Conservation (phyloP, 2,113 vertebrate genomes). For the Rutilus rutilus region DNA sequence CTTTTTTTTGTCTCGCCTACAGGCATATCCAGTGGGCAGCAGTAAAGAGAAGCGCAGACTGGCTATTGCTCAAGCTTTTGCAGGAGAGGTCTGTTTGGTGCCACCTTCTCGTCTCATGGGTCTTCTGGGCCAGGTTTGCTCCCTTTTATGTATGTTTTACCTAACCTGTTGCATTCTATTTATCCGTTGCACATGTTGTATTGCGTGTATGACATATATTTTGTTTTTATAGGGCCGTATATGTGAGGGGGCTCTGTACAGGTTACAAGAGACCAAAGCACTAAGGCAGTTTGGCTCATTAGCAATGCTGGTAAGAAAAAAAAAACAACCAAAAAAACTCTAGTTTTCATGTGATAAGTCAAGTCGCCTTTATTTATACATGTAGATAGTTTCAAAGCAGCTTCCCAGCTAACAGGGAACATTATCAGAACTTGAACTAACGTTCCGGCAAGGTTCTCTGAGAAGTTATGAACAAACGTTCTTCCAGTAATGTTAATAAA, state of each 20-base stretch:
- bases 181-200: not conserved
- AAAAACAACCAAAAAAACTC: rapidly evolving
- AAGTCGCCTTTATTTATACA: no score
- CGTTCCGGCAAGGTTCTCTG: no score
- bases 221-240: slow-evolving; percentile 50
- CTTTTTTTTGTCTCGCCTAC: not conserved
- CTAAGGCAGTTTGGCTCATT: slow-evolving; percentile 57
- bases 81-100: slow-evolving; percentile 97
- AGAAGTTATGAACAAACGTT: no score
- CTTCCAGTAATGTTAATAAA: no score
- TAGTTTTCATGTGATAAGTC: not conserved
- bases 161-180: not conserved
- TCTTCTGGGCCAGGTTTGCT: slow-evolving; percentile 89
- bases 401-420: no score
- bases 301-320: slow-evolving; percentile 54
- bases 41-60: slow-evolving; percentile 95
- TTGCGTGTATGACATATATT: not conserved
- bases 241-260: slow-evolving; percentile 55
- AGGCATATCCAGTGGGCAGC: slow-evolving; percentile 97
- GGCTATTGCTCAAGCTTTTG: slow-evolving; percentile 93
- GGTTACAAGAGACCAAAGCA: slow-evolving; percentile 57
- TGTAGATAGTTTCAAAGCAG: no score
- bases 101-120: slow-evolving; percentile 98
- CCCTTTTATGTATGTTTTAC: not conserved
- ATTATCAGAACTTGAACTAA: no score